phyloP scores from a whole-genome alignment of 2,113 vertebrate genomes.

The Siniperca chuatsi region DNA sequence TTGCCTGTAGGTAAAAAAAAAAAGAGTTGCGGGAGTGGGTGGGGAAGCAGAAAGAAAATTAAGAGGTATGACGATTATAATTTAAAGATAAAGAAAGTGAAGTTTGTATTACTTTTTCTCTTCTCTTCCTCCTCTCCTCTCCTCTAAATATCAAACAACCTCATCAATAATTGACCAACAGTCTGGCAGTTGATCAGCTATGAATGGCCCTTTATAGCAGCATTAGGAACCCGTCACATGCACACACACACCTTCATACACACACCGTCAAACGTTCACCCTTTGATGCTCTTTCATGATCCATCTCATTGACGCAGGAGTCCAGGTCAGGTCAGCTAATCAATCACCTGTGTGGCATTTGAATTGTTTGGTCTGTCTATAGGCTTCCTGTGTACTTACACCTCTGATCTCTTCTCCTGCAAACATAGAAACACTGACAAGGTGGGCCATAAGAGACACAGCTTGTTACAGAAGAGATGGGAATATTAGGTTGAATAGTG shows the following conservation, averaged over 20 bases:
- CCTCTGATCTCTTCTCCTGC: constrained; percentile 65
- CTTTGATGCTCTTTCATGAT: constrained; percentile 79
- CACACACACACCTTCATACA: constrained; percentile 13
- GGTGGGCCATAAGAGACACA: constrained; percentile 17
- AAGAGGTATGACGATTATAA: background rate
- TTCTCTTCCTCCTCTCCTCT: background rate
- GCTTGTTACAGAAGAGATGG: background rate
- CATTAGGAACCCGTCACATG: constrained; percentile 46
- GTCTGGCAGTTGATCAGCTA: constrained; percentile 55
- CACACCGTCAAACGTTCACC: constrained; percentile 19
- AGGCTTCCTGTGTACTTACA: constrained; percentile 57
- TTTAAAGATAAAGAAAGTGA: background rate
- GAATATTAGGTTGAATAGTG: constrained; percentile 3
- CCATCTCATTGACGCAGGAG: constrained; percentile 70
- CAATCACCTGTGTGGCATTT: constrained; percentile 79
- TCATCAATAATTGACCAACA: constrained; percentile 62
- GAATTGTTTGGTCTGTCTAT: constrained; percentile 67
- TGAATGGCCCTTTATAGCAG: constrained; percentile 48
- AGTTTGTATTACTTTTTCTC: background rate
- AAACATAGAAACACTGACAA: constrained; percentile 49
- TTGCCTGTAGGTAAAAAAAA: constrained; percentile 4
- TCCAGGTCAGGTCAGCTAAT: constrained; percentile 74
- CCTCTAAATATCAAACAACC: constrained; percentile 54
- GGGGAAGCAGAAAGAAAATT: background rate
- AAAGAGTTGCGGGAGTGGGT: background rate